Conservation (phyloP, 2,888 invertebrate genomes). For the Eupeodes luniger region DNA sequence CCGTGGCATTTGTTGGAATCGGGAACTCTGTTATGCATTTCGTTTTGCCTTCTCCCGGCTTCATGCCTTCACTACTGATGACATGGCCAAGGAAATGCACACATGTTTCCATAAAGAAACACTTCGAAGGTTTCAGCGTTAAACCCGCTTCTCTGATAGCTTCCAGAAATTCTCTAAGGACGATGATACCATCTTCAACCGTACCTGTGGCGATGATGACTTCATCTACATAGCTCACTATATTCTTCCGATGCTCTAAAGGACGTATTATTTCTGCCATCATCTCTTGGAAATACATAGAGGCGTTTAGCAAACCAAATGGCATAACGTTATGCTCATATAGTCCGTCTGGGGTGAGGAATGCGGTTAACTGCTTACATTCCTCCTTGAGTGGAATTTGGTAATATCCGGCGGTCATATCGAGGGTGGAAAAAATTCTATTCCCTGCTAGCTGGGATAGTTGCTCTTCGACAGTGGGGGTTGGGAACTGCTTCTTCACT, state of each 20-base stretch:
- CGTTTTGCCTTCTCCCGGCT: conserved; percentile 50
- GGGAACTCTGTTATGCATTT: conserved; percentile 50
- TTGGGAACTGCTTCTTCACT: conserved; percentile 66
- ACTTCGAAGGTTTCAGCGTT: conserved; percentile 68
- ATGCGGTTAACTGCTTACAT: conserved; percentile 72
- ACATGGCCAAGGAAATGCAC: conserved; percentile 60
- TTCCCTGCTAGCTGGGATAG: conserved; percentile 71
- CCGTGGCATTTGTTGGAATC: conserved; percentile 42
- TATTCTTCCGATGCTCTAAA: neutral
- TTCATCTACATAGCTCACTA: conserved; percentile 56
- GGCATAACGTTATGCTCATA: conserved; percentile 75
- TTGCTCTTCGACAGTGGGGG: conserved; percentile 72
- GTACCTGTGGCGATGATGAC: conserved; percentile 28
- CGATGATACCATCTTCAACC: too few relatives aligned
- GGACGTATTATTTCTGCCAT: conserved; percentile 68
- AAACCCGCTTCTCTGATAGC: conserved; percentile 47
- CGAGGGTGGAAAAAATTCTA: conserved; percentile 79
- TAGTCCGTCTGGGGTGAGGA: conserved; percentile 66
- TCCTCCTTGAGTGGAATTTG: conserved; percentile 76
- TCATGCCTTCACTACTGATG: conserved; percentile 44
- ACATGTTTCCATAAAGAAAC: conserved; percentile 31
- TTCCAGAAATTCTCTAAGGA: too few relatives aligned
- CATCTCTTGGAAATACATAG: conserved; percentile 76
- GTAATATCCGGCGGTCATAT: conserved; percentile 79
- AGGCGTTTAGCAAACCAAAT: conserved; percentile 74